Evolutionary conservation across 2,113 vertebrate species (phyloP), one percentile per base, ranked within the genome.

Genomic region (Otocyon megalotis): DNA sequence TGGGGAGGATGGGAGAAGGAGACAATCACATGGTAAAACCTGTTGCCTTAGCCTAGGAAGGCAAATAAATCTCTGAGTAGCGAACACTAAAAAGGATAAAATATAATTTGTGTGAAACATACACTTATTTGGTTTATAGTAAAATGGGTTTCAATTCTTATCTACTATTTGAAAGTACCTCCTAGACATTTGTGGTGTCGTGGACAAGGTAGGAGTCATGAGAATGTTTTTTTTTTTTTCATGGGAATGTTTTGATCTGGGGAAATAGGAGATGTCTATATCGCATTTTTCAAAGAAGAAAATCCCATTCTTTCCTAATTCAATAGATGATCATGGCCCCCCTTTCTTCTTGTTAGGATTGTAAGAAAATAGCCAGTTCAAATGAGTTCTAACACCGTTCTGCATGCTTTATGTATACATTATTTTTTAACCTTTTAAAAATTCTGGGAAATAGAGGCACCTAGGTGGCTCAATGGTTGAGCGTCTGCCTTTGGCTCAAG

Each of bases 401-500:
- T n/a, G 13, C 19, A 17, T 56, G n/a, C 16, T 79, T 84, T 82
- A 19, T 37, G 56, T 11, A 1, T 56, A 60, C 53, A 62, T 69
- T 95, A 35, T 63, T 97, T 95, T 84, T 72, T 8, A 60, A 91
- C 35, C 22, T 54, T 12, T 71, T 35, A 72, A 56, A 90, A 88
- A 8, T 24, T 82, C 22, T 54, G 17, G 28, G 26, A 43, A 43
- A 43, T 43, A 43, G 37, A 43, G 5, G 37, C 37, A 43, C 37
- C 37, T 43, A 43, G 37, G 37, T 43, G 37, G 37, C 37, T 43
- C 37, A 43, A 43, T 43, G 37, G 37, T 43, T 43, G 37, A 43
- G 37, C 37, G 37, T 43, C 37, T 43, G 37, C 1, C 37, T 43
- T 43, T 43, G 37, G 37, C 37, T 43, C 37, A 43, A 5, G 37